Evolutionary conservation across 2,797 vertebrate species (phyloP), one percentile per base, ranked within the genome.

Genomic region (Tenualosa thibaudeaui): DNA sequence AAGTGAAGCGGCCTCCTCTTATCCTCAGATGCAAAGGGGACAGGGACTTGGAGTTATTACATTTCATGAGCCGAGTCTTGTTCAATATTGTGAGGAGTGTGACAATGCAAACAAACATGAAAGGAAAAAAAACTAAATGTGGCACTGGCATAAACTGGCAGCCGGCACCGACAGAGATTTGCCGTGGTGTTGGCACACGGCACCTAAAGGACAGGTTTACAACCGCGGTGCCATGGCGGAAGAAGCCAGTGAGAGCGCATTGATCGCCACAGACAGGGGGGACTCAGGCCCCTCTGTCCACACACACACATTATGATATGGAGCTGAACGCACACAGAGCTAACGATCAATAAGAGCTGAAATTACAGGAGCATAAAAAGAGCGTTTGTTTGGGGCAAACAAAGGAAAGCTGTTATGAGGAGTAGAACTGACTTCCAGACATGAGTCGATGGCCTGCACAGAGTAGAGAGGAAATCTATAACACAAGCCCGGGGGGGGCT

Each of bases 381-480:
- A 43, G 71, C 6, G 17, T 78, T 46, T 78, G 71, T 46, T 78
- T 78, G 40, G 37, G 40, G 71, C 40, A 78, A 43, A 78, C 71
- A 43, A 71, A 71, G 43, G 40, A 17, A 40, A 78, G 40, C 71
- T 78, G 71, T 78, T 78, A 37, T 78, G 19, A 46, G 40, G 40
- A 78, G 71, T 40, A 78, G 37, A 78, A 46, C 71, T 43, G 37
- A 78, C 37, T 78, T 46, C 71, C 71, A 43, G 71, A 78, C 71
- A 78, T 46, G 37, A 78, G 37, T 78, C 71, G 71, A 78, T 78
- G 19, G 40, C 37, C 71, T 43, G 71, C 12, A 37, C 71, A 78
- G 17, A 78, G 3, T 19, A 40, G 71, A 78, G 71, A 22, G 40
- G 7, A 78, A 78, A 46, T 78, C 37, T 78, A 78, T 22, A 43